Evolutionary conservation across 2,113 vertebrate genomes (phyloP), one percentile per base, ranked within the genome.

Genomic region (Chamaetylas fuelleborni): DNA sequence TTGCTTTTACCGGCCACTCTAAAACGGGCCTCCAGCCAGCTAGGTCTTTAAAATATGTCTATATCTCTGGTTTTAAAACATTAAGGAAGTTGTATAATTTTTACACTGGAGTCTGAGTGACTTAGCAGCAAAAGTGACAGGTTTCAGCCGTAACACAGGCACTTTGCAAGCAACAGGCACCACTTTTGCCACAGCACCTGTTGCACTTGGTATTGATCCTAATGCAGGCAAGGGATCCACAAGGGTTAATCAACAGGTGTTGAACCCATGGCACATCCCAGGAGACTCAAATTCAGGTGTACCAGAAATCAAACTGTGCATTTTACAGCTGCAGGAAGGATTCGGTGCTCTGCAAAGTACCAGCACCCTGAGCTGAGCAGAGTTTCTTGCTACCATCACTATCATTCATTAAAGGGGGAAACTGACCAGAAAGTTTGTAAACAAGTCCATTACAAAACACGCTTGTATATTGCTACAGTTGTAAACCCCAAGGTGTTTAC

Each of bases 81-180:
- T 61, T 88, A 80, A 93, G 95, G 93, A 97, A 97, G 93, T 80
- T 86, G 76, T 96, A 96, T 95, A 96, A 97, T 40, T 96, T 96
- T 88, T 92, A 92, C 86, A 40, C 50, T 22, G 22, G 33, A 58
- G 34, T 33, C 76, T 86, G 54, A 93, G 80, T 28, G 76, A 93
- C 95, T 93, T 54, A 24, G 86, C 90, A 90, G 80, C 82, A 86
- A 3, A 94, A 90, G 81, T 4, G 76, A 93, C 92, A 92, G 2
- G 2, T 90, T 86, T 88, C 82, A 88, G 86, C 82, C 86, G 60
- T 33, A 92, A 45, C 16, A 1, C 20, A 53, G 53, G 73, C 81
- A 70, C 60, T 38, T 3, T 3, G 17, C 33, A 79, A 86, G 64
- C 81, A 24, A 36, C 0, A 0, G 26, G 74, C 38, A 38, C 2